These are phyloP conservation scores for Mohoua ochrocephala DNA, from an alignment of 2,113 vertebrate genomes.

Conservation along the genomic window DNA sequence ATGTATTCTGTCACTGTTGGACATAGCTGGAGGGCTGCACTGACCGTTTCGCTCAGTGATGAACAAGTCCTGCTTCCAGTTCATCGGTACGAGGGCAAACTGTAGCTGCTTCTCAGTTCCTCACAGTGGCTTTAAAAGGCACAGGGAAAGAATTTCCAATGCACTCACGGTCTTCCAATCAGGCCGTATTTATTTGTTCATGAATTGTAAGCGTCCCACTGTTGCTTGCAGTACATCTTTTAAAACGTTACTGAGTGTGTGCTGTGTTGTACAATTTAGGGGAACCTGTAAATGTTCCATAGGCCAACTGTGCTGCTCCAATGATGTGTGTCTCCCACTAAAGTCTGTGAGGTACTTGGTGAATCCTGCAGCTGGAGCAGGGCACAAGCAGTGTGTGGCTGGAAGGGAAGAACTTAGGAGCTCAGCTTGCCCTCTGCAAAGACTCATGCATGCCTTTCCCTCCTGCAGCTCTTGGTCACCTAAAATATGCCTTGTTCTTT, in stretches of 20 bases:
- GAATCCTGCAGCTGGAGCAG: neutral
- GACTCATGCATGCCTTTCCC: neutral
- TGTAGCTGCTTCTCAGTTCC: neutral
- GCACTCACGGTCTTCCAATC: neutral
- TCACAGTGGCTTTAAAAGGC: neutral
- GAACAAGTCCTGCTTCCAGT: neutral
- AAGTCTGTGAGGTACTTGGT: neutral
- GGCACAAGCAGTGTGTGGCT: neutral
- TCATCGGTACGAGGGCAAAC: neutral
- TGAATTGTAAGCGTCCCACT: neutral
- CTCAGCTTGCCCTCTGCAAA: neutral
- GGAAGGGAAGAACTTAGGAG: neutral
- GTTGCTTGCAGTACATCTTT: neutral
- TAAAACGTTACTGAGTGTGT: neutral
- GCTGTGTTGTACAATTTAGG: neutral
- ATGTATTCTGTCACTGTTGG: neutral
- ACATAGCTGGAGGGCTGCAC: neutral
- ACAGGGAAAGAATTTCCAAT: neutral
- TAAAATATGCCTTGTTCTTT: neutral
- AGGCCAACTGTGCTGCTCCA: accelerated
- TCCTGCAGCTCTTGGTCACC: neutral
- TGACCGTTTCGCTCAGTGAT: neutral
- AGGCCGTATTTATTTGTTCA: neutral
- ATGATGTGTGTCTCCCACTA: neutral
- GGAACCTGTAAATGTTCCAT: neutral